Evolutionary conservation across 2,888 invertebrate genomes (phyloP).

Genomic region (Hirudinaria manillensis): DNA sequence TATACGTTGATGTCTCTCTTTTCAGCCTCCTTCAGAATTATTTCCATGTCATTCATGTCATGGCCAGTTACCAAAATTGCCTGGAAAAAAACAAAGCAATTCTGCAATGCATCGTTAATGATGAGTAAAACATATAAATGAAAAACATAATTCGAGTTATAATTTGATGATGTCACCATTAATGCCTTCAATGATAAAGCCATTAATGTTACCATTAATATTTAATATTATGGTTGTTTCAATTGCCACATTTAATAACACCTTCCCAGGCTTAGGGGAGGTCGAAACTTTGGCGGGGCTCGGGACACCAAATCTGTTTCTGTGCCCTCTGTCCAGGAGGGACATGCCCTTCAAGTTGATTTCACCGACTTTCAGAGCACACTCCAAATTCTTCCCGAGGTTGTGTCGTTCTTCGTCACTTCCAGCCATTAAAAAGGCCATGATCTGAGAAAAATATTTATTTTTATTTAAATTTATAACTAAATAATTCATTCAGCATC

Average conservation of each 20-base stretch:
- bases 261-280: slow-evolving; percentile 41
- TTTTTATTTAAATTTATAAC: not conserved
- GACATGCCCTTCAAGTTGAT: slow-evolving; percentile 43
- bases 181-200: no score
- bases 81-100: slow-evolving; percentile 36
- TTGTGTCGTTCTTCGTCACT: slow-evolving; percentile 36
- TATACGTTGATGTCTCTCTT: slow-evolving; percentile 42
- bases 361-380: slow-evolving; percentile 43
- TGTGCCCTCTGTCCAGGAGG: slow-evolving; percentile 42
- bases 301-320: slow-evolving; percentile 41
- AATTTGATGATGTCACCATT: no score
- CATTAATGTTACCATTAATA: not conserved
- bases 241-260: slow-evolving; percentile 26
- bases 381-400: slow-evolving; percentile 40
- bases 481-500: no score
- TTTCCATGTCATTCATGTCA: slow-evolving; percentile 42
- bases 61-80: slow-evolving; percentile 44
- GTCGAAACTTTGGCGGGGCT: slow-evolving; percentile 39
- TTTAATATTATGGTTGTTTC: not conserved
- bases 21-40: slow-evolving; percentile 40
- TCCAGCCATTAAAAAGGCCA: slow-evolving; percentile 41
- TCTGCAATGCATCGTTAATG: not conserved
- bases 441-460: slow-evolving; percentile 35
- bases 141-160: no score
- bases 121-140: not conserved